Evolutionary conservation across 2,888 invertebrate genomes (phyloP), one percentile per base, ranked within the genome.

Genomic region (Amphipyra tragopoginis): DNA sequence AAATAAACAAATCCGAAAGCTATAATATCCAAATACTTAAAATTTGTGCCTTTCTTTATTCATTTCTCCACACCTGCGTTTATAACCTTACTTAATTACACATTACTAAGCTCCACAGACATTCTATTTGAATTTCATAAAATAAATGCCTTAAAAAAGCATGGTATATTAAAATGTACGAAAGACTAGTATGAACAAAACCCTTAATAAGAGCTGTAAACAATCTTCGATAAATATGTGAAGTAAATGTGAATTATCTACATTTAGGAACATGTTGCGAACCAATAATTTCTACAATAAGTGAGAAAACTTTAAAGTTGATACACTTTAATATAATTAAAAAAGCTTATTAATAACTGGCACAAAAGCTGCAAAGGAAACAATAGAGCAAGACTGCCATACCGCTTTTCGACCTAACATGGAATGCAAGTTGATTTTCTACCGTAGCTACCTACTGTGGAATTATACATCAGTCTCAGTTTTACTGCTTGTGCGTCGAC

Each of bases 401-500:
- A 63, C 69, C 53, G 66, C 65, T 62, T 64, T 67, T 61, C 58
- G 66, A 75, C 68, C 66, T 74, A 65, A 75, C 55, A 65, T 74
- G 74, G 75, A 70, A 74, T 66, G 75, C 65, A 72, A 65, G 62
- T 69, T 66, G 56, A 59, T 61, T 77, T 54, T 75, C 71, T 80
- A 78, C 68, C 69, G 65, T 74, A 65, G 77, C 85, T 88, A 86
- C 74, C 85, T 87, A 86, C 70, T 75, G 71, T 80, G 86, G 84
- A 89, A 86, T 92, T 90, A 95, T 84, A 95, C 94, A 90, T 95
- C 95, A 93, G 95, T 95, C 92, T 95, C 95, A 86, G 95, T 95
- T 86, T 95, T 95, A 85, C 95, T 95, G 82, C 94, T 95, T 71
- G 95, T 95, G 81, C 94, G 91, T 11, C 95, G 90, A 80, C 92